phyloP scores from a whole-genome alignment of 2,797 vertebrate species.

The Helicolenus hilgendorfi region DNA sequence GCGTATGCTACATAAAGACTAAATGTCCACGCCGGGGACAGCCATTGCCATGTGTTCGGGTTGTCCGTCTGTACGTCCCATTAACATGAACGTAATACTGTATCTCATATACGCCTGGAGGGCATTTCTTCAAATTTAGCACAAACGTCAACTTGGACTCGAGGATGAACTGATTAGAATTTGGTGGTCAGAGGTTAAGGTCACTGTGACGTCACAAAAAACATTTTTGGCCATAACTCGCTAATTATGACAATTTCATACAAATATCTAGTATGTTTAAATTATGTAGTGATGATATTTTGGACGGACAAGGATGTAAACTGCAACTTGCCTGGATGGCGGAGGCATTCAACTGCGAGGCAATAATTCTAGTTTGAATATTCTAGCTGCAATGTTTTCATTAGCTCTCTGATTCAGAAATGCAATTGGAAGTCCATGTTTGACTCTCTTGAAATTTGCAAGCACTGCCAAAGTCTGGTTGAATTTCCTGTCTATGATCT shows the following conservation, averaged over 20 bases:
- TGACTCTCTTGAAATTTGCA: not conserved
- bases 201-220: too few relatives aligned
- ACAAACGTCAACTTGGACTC: too few relatives aligned
- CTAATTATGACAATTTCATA: too few relatives aligned
- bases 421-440: slow-evolving; percentile 12
- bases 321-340: not conserved
- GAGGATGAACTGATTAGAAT: too few relatives aligned
- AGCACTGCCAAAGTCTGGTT: slow-evolving; percentile 3
- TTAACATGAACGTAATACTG: not conserved
- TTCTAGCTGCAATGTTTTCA: not conserved
- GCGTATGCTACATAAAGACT: not conserved
- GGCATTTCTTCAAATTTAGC: too few relatives aligned
- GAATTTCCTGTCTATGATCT: slow-evolving; percentile 17
- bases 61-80: not conserved
- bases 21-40: not conserved
- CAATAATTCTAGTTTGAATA: not conserved
- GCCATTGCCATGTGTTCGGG: not conserved
- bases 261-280: not conserved
- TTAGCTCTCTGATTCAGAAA: slow-evolving; percentile 14
- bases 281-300: accelerated
- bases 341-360: not conserved
- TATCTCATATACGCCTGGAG: too few relatives aligned
- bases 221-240: too few relatives aligned
- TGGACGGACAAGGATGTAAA: not conserved
- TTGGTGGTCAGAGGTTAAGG: too few relatives aligned